Base-by-base conservation (phyloP, 1,140 invertebrate genomes). In the Pectinophora gossypiella region DNA sequence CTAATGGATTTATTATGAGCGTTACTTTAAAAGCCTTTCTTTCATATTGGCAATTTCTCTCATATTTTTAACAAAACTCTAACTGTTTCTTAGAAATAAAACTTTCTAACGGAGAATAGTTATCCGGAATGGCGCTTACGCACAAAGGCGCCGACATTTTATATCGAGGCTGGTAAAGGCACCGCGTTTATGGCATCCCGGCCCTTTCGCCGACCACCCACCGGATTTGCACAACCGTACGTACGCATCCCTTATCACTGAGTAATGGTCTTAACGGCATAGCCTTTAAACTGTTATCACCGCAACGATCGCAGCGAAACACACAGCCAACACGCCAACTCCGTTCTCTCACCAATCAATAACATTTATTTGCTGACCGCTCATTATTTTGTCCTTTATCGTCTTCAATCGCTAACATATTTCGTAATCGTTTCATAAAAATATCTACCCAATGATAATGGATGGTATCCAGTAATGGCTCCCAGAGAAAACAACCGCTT, bases 61-160 rank as follows among this genome's bases (percentile, higher is more conserved):
- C 15, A 16, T n/a, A 9, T 32, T 32, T 32, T 32, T n/a, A 32
- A 32, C 36, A 40, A 40, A 40, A 18, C 19, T 47, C 46, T 82
- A 82, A 80, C 71, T 72, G 75, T 78, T 80, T 65, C 54, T 27
- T 19, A 19, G 43, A 66, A 78, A 76, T 72, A 74, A 75, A 77
- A 77, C 68, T 78, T 76, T 82, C 73, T 64, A 71, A 64, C 45
- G 56, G 38, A 58, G 45, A 49, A 32, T 58, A 46, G 18, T 64
- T 64, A 65, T 62, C 58, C 48, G 53, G 46, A 60, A 60, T 63
- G 67, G 60, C 59, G 64, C 59, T 66, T 62, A 49, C 15, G 23
- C 22, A 56, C 62, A 84, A 78, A 80, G 60, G 46, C 48, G 58
- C 78, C 81, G 78, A 69, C 54, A 67, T 75, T 81, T 85, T 68